phyloP scores from a whole-genome alignment of 2,797 vertebrate species.

The Notoglanidium macrostoma region DNA sequence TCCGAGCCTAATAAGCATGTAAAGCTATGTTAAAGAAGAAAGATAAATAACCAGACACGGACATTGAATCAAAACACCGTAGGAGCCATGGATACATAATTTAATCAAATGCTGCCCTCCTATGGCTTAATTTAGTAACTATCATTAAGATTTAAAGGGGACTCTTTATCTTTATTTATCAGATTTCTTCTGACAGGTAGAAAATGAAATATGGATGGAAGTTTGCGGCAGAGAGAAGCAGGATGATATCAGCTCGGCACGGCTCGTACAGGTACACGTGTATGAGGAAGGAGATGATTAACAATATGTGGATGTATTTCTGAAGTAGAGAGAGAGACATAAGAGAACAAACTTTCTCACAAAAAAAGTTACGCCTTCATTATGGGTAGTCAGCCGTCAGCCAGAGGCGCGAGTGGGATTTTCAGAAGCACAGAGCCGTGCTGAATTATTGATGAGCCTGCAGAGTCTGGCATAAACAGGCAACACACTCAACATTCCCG shows the following conservation, averaged over 20 bases:
- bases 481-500: conserved; percentile 3
- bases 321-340: conserved; percentile 18
- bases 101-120: conserved; percentile 74
- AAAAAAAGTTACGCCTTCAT: conserved; percentile 59
- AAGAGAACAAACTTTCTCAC: conserved; percentile 45
- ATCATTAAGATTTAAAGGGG: conserved; percentile 52
- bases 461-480: conserved; percentile 51
- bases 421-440: conserved; percentile 53
- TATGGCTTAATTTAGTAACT: conserved; percentile 64
- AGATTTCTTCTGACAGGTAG: not conserved
- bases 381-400: conserved; percentile 49
- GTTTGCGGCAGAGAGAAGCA: not conserved
- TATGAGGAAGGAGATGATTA: conserved; percentile 28
- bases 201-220: not conserved
- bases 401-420: conserved; percentile 55
- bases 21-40: not conserved
- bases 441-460: conserved; percentile 63
- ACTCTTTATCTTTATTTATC: conserved; percentile 22
- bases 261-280: not conserved
- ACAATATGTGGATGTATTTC: not conserved
- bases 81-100: conserved; percentile 50
- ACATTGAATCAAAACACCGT: not conserved
- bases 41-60: not conserved
- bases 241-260: not conserved
- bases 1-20: not conserved